A percentile compares a stretch with the other conserved stretches of the same genome.
These are phyloP conservation scores for Endomychus coccineus DNA, from an alignment of 2,888 invertebrate genomes.

Conservation along the genomic window DNA sequence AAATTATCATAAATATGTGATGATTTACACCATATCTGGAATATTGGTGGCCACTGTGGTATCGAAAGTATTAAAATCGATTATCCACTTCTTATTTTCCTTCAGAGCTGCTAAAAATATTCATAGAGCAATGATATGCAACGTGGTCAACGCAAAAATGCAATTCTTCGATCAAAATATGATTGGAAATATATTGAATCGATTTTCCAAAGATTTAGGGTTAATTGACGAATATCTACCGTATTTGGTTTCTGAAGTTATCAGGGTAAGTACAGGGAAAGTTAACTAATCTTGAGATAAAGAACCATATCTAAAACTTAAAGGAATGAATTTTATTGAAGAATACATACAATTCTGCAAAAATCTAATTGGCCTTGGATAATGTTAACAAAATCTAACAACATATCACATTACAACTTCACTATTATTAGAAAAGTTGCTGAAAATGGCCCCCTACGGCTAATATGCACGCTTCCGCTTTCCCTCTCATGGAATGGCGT, in stretches of 20 bases:
- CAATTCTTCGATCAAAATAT: conserved; percentile 15
- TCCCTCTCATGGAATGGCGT: too few species aligned
- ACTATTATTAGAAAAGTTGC: too few species aligned
- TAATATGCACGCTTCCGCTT: too few species aligned
- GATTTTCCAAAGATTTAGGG: conserved; percentile 14
- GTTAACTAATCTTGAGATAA: too few species aligned
- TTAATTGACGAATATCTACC: conserved; percentile 38
- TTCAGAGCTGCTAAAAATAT: conserved; percentile 12
- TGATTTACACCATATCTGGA: conserved; percentile 6
- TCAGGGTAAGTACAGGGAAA: conserved; percentile 8
- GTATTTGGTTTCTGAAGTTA: conserved; percentile 10
- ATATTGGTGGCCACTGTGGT: conserved; percentile 30
- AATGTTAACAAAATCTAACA: too few species aligned
- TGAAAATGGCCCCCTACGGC: too few species aligned
- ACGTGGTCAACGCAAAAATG: conserved; percentile 9
- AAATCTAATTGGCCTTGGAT: too few species aligned
- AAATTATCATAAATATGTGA: not conserved
- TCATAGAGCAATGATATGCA: conserved; percentile 8
- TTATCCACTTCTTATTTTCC: conserved; percentile 10
- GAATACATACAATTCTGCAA: too few species aligned
- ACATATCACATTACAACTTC: too few species aligned
- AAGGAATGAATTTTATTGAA: too few species aligned
- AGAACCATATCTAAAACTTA: too few species aligned
- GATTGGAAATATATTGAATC: conserved; percentile 15
- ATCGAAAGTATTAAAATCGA: conserved; percentile 14